A percentile compares a stretch with the other conserved stretches of the same genome.
Conservation (phyloP, 2,113 vertebrate genomes). For the Gambusia holbrooki region DNA sequence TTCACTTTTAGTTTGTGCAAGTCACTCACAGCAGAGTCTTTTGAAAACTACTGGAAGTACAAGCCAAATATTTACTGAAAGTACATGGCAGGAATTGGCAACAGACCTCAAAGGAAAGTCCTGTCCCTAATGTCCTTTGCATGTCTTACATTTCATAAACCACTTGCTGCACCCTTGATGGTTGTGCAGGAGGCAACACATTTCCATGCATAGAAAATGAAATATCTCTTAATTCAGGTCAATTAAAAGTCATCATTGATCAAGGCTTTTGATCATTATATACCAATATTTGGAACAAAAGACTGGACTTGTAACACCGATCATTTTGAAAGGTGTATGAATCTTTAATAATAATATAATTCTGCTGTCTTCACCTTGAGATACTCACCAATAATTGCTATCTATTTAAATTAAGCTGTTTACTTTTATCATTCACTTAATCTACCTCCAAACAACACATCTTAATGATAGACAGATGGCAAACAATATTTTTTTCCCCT, state of each 20-base stretch:
- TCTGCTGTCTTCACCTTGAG: background rate
- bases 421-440: conserved; percentile 1
- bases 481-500: conserved; percentile 7
- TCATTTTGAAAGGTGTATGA: too few species aligned
- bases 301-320: fast-evolving
- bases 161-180: too few species aligned
- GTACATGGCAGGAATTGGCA: too few species aligned
- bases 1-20: too few species aligned
- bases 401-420: background rate
- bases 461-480: conserved; percentile 73
- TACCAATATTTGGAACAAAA: background rate
- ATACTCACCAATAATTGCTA: conserved; percentile 3
- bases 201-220: background rate
- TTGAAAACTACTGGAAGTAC: too few species aligned
- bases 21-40: too few species aligned
- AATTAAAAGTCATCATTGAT: conserved; percentile 43
- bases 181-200: background rate
- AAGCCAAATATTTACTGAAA: too few species aligned
- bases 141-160: too few species aligned
- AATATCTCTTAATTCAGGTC: conserved; percentile 3
- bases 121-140: too few species aligned
- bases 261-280: conserved; percentile 48
- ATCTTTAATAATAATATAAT: background rate
- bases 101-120: too few species aligned
- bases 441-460: conserved; percentile 36